phyloP scores from a whole-genome alignment of 1,140 invertebrate species.

The Myzus persicae region DNA sequence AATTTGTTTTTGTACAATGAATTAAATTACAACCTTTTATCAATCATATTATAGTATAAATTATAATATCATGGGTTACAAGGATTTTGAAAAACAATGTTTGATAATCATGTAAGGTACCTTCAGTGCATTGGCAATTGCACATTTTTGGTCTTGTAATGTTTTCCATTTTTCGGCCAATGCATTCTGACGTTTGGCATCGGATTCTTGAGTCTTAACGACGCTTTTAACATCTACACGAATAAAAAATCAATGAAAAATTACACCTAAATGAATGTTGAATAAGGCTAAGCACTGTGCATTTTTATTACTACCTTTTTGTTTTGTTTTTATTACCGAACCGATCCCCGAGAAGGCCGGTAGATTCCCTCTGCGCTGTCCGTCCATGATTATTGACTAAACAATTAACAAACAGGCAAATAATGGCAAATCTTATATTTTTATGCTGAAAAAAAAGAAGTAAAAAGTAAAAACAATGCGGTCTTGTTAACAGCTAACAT shows the following conservation, averaged over 20 bases:
- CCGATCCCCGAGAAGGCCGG: constrained; percentile 6
- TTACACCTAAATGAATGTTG: background rate
- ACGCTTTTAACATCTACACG: background rate
- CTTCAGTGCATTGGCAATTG: constrained; percentile 46
- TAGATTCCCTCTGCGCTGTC: background rate
- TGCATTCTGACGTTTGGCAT: constrained; percentile 44
- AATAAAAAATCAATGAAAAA: background rate
- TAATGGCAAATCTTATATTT: background rate
- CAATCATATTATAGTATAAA: background rate
- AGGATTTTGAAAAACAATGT: background rate
- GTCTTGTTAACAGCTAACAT: background rate
- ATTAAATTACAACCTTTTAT: background rate
- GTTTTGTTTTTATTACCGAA: background rate
- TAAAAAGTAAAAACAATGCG: background rate
- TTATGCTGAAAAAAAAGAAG: too few species aligned
- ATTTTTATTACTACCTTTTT: background rate
- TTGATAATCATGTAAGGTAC: background rate
- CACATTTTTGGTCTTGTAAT: constrained; percentile 43
- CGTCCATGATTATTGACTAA: too few species aligned
- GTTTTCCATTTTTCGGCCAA: constrained; percentile 52
- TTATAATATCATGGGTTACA: background rate
- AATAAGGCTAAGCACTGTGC: too few species aligned
- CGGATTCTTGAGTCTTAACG: background rate
- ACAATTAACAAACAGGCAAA: too few species aligned
- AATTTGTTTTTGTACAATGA: too few species aligned